phyloP scores from a whole-genome alignment of 2,113 vertebrate genomes.

The Saiga tatarica region DNA sequence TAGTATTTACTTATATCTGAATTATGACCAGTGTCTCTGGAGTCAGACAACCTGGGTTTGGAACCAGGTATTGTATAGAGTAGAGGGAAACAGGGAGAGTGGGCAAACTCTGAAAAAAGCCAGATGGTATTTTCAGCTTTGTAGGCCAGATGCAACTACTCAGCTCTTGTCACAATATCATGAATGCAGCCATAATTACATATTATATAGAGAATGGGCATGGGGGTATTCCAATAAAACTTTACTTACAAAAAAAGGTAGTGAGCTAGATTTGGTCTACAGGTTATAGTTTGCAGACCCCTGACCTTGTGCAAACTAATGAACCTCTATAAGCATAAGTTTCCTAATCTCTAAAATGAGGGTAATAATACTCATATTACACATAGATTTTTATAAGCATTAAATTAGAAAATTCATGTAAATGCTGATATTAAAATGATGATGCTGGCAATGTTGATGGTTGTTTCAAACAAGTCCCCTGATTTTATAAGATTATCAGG shows the following conservation, averaged over 20 bases:
- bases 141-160: not conserved
- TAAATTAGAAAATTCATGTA: not conserved
- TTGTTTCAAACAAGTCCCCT: not conserved
- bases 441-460: not conserved
- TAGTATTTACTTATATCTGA: not conserved
- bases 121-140: not conserved
- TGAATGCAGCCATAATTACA: not conserved
- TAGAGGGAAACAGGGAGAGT: too few species aligned
- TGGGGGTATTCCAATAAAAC: conserved; percentile 19
- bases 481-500: not conserved
- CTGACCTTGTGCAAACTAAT: not conserved
- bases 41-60: not conserved
- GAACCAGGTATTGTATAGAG: not conserved
- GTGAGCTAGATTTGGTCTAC: not conserved
- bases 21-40: not conserved
- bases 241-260: conserved; percentile 17
- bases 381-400: not conserved
- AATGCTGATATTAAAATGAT: not conserved
- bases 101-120: not conserved
- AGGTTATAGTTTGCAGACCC: not conserved
- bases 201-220: not conserved
- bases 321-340: not conserved
- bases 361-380: not conserved
- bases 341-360: not conserved
- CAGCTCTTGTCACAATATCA: not conserved